phyloP scores from a whole-genome alignment of 2,888 invertebrate species.

The Andrena camellia region DNA sequence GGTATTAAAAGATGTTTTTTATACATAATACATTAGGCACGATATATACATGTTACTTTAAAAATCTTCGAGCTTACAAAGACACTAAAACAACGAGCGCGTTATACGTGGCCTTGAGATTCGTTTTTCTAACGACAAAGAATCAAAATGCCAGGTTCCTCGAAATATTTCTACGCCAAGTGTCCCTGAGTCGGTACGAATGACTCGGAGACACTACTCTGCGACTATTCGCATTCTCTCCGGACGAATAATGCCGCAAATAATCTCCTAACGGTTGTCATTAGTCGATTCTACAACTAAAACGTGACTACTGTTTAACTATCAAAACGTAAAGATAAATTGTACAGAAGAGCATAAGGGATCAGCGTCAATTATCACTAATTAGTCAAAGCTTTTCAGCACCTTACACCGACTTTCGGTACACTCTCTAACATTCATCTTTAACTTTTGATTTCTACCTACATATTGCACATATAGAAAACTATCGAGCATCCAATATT shows the following conservation, averaged over 20 bases:
- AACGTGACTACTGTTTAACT: slow-evolving; percentile 23
- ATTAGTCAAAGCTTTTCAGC: background rate
- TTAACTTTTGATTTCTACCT: slow-evolving; percentile 54
- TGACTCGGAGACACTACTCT: slow-evolving; percentile 35
- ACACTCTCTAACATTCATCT: slow-evolving; percentile 32
- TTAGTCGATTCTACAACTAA: slow-evolving; percentile 10
- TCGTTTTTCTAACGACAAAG: slow-evolving; percentile 46
- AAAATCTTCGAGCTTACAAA: slow-evolving; percentile 33
- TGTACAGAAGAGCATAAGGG: slow-evolving; percentile 17
- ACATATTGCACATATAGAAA: slow-evolving; percentile 58
- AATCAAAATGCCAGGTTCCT: slow-evolving; percentile 72
- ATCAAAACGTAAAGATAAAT: slow-evolving; percentile 33
- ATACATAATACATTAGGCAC: slow-evolving; percentile 51
- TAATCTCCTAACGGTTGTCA: slow-evolving; percentile 26
- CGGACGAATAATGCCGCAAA: slow-evolving; percentile 8
- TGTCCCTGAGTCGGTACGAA: slow-evolving; percentile 21
- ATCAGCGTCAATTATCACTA: slow-evolving; percentile 17
- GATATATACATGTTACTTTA: slow-evolving; percentile 52
- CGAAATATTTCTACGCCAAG: slow-evolving; percentile 31
- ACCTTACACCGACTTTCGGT: background rate
- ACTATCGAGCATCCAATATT: slow-evolving; percentile 28
- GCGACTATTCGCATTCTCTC: background rate
- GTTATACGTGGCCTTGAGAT: slow-evolving; percentile 70
- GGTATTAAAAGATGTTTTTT: slow-evolving; percentile 35
- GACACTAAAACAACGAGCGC: slow-evolving; percentile 27